Percentiles rank a stretch among this genome's conserved stretches.
Conservation (phyloP, 2,888 invertebrate genomes). For the Pachydiplax longipennis region DNA sequence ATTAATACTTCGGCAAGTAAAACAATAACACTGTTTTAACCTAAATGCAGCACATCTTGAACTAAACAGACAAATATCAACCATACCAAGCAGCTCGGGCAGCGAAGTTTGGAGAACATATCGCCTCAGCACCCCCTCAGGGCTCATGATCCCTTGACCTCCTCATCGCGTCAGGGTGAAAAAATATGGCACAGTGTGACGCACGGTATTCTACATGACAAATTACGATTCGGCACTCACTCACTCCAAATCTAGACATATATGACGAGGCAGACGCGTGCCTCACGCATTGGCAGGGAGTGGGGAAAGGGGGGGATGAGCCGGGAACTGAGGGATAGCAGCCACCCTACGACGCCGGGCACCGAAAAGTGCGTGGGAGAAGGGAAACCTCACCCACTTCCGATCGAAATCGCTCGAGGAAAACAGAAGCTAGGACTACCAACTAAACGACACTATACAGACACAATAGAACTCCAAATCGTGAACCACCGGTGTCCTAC, state of each 20-base stretch:
- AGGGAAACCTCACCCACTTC: neutral
- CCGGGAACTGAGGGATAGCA: neutral
- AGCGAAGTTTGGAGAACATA: neutral
- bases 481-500: neutral
- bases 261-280: neutral
- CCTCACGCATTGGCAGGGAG: neutral
- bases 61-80: no score
- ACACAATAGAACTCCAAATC: neutral
- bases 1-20: no score
- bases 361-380: neutral
- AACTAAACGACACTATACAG: neutral
- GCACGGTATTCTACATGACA: neutral
- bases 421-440: neutral
- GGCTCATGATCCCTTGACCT: neutral
- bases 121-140: neutral
- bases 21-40: no score
- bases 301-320: neutral
- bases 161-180: neutral
- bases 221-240: neutral
- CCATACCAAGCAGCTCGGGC: neutral
- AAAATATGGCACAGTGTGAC: neutral
- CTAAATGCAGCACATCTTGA: no score
- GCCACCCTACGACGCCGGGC: neutral
- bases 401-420: neutral
- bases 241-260: neutral